Base-by-base conservation (phyloP, 2,888 invertebrate species). In the Andrena flavipes region DNA sequence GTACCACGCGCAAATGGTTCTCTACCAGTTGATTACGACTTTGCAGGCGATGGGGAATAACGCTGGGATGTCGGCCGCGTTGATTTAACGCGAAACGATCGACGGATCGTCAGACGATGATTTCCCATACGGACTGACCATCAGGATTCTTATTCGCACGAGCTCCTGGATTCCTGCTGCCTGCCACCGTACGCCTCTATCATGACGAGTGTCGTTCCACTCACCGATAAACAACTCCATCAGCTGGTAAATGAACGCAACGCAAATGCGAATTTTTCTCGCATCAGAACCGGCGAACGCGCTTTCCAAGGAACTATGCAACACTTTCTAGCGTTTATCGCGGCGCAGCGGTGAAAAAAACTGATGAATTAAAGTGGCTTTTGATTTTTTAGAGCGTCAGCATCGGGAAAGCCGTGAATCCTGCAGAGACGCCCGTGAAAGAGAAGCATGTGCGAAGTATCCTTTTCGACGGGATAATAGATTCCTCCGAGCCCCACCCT, bases 371-470 rank as follows among this genome's bases (percentile, higher is more conserved):
- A 42, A 20, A 42, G 42, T 64, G 51, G 59, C 70, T 65, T 65
- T 35, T 63, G 13, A 33, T 63, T 82, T 85, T 85, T 6, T 95
- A 98, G 98, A 96, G 96, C 74, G 96, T 97, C 90, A 98, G 98
- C 86, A 97, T 99, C 81, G 96, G 96, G 90, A 99, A 99, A 94
- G 99, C 99, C 26, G 97, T 99, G 87, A 99, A 98, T 94, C 96
- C 96, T 13, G 95, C 97, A 85, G 99, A 99, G 94, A 97, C 97
- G 8, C 99, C 99, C 0, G 97, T 99, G 0, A 99, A 99, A 95
- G 99, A 99, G 93, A 99, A 99, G 95, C 99, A 99, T 97, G 98
- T 99, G 60, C 96, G 99, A 88, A 96, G 96, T 95, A 96, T 95
- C 94, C 94, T 95, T 95, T 91, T 80, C 33, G 29, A 29, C 23